Evolutionary conservation across 2,113 vertebrate species (phyloP).

Genomic region (Boleophthalmus pectinirostris): DNA sequence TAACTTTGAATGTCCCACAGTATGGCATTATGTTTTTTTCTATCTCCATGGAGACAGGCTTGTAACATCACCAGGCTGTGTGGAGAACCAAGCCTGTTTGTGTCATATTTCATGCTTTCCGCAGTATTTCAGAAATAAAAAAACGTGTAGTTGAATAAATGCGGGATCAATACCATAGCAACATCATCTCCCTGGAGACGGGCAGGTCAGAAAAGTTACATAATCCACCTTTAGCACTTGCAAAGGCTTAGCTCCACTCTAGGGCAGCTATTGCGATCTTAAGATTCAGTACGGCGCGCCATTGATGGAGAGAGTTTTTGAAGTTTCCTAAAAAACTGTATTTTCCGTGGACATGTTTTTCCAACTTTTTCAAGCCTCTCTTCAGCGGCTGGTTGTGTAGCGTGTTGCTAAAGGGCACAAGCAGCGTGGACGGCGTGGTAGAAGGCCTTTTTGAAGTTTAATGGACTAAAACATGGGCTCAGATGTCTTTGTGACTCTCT

Average conservation of each 20-base stretch:
- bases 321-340: slow-evolving; percentile 1
- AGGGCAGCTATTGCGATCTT: not conserved
- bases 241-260: not conserved
- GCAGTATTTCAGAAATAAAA: no score
- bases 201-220: no score
- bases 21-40: no score
- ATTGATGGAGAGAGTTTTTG: not conserved
- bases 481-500: slow-evolving; percentile 25
- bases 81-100: no score
- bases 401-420: slow-evolving; percentile 20
- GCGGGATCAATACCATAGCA: no score
- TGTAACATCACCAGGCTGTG: no score
- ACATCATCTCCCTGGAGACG: no score
- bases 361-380: slow-evolving; percentile 26
- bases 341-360: not conserved
- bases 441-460: slow-evolving; percentile 20
- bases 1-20: no score
- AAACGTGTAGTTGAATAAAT: no score
- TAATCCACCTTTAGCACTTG: no score
- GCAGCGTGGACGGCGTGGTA: slow-evolving; percentile 7
- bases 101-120: no score
- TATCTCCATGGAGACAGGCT: no score
- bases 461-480: slow-evolving; percentile 21
- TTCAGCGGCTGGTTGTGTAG: slow-evolving; percentile 30
- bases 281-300: not conserved